A percentile compares a stretch with the other conserved stretches of the same genome.
phyloP scores from a whole-genome alignment of 2,797 vertebrate genomes.

The Gastrophryne carolinensis region DNA sequence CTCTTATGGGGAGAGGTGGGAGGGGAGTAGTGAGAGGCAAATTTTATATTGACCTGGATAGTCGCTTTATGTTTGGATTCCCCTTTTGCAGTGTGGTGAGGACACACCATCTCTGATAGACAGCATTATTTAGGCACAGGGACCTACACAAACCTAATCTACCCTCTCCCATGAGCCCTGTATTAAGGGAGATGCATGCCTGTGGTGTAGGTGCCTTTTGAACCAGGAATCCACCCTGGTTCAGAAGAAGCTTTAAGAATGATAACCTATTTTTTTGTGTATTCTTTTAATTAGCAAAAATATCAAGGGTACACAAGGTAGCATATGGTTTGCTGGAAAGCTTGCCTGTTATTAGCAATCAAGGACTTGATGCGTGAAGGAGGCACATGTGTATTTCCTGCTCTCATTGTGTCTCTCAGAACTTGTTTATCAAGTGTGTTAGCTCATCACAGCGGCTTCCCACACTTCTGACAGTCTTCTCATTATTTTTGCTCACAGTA shows the following conservation, averaged over 20 bases:
- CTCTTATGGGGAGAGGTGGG: no score
- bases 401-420: background rate
- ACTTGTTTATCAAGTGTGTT: background rate
- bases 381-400: background rate
- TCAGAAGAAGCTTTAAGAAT: no score
- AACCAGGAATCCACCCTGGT: no score
- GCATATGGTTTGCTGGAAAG: background rate
- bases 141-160: background rate
- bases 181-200: no score
- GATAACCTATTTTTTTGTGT: no score
- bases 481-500: slow-evolving; percentile 56
- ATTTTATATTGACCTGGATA: no score
- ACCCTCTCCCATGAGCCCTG: background rate
- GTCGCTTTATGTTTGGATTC: no score
- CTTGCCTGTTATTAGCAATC: background rate
- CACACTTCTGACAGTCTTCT: background rate
- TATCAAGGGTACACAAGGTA: background rate
- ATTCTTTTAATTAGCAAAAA: no score
- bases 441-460: background rate
- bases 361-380: background rate
- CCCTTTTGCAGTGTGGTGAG: no score
- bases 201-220: no score
- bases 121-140: background rate
- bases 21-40: no score
- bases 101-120: no score